These are phyloP conservation scores for Ophion obscuratus DNA, from an alignment of 2,888 invertebrate species.

Conservation along the genomic window DNA sequence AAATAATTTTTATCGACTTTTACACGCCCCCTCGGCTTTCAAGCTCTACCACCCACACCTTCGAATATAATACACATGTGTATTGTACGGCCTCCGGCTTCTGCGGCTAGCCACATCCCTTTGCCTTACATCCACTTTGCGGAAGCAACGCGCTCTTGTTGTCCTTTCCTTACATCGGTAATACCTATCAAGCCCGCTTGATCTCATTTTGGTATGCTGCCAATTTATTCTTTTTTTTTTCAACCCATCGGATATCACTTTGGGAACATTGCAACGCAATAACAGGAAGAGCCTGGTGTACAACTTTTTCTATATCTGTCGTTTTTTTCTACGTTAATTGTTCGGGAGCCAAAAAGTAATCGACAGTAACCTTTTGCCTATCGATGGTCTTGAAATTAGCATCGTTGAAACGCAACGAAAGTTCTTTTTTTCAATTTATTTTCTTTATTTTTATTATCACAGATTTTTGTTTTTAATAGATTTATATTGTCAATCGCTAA, in stretches of 20 bases:
- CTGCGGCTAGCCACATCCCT: conserved; percentile 64
- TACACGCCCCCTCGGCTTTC: neutral
- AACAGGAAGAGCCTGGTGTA: too few species aligned
- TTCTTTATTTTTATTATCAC: too few species aligned
- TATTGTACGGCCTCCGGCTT: conserved; percentile 39
- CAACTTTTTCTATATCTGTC: too few species aligned
- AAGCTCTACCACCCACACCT: conserved; percentile 19
- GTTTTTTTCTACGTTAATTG: too few species aligned
- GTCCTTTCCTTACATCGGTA: conserved; percentile 33
- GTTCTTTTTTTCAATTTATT: too few species aligned
- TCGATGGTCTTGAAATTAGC: too few species aligned
- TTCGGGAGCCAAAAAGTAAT: too few species aligned
- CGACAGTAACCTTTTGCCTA: too few species aligned
- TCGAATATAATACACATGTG: neutral
- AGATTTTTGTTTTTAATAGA: too few species aligned
- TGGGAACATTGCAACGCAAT: neutral
- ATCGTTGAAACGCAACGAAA: too few species aligned
- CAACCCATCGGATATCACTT: neutral
- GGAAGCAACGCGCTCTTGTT: conserved; percentile 56
- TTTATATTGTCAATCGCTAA: too few species aligned
- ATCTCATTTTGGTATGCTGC: conserved; percentile 16
- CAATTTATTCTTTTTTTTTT: conserved; percentile 27
- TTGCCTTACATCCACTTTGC: conserved; percentile 50
- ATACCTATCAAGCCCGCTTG: conserved; percentile 35
- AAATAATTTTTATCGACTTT: conserved; percentile 46